phyloP scores from a whole-genome alignment of 2,797 vertebrate genomes.

The Saxicola maurus region DNA sequence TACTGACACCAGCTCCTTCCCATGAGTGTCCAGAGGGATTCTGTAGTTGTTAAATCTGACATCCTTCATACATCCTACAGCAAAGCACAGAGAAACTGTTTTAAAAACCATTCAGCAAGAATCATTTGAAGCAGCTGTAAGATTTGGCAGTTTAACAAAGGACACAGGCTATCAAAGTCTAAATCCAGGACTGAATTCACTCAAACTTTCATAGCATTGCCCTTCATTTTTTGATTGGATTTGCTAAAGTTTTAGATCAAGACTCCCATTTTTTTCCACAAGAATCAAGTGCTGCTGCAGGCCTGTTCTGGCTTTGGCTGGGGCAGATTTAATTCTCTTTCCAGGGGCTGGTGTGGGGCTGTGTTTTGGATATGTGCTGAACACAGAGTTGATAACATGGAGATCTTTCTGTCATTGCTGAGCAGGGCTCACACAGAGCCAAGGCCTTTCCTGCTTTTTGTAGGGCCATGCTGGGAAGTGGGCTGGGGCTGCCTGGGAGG shows the following conservation, averaged over 20 bases:
- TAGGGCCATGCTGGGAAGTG: background rate
- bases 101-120: constrained; percentile 1
- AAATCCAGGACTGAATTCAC: background rate
- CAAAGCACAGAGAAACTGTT: constrained; percentile 9
- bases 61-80: constrained; percentile 85
- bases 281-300: background rate
- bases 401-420: background rate
- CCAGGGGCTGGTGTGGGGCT: background rate
- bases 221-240: background rate
- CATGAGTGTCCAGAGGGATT: constrained; percentile 78
- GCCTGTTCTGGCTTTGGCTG: background rate
- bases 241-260: background rate
- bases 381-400: background rate
- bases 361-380: background rate
- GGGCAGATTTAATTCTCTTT: background rate
- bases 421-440: background rate
- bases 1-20: constrained; percentile 78
- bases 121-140: constrained; percentile 30
- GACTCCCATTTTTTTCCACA: background rate
- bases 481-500: background rate
- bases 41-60: constrained; percentile 82
- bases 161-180: background rate
- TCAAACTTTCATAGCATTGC: background rate
- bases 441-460: background rate
- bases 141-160: background rate